Evolutionary conservation across 2,888 invertebrate genomes (phyloP), one percentile per base, ranked within the genome.

Genomic region (Hyles lineata): DNA sequence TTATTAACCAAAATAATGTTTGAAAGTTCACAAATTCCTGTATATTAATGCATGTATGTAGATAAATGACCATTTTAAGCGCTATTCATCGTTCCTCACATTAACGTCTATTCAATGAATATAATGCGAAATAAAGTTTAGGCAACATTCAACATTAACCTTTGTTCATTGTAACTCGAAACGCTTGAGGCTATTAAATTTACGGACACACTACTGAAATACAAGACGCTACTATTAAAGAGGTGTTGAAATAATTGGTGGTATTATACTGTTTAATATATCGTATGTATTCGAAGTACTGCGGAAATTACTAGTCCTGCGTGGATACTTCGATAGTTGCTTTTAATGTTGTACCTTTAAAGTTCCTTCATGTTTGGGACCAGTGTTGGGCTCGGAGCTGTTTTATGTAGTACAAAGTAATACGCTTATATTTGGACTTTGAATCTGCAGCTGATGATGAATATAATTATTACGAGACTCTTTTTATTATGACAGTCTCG

Each of bases 151-250:
- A 63, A 67, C 67, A 67, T 67, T 50, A 67, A 67, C 70, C 62
- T 58, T 77, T 77, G 77, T 74, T 74, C 75, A 76, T 70, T 83
- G 87, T 82, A 86, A 88, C 74, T 76, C 80, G 81, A 86, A 67
- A 76, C 82, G 78, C 83, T 83, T 83, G 84, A 83, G 84, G 78
- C 79, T 87, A 85, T 86, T 88, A 86, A 82, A 83, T 86, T 82
- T 83, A 78, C 82, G 75, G 82, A 79, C 74, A 76, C 72, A 76
- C 73, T 78, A 76, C 75, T 80, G 82, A 82, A 83, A 87, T 77
- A 73, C 59, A 80, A 89, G 78, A 77, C 76, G 80, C 76, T 76
- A 78, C 81, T 79, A 80, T 82, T 83, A 85, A 72, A 75, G 73
- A 80, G 80, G 80, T 86, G 85, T 81, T 74, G 86, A 77, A 86